Base-by-base conservation (phyloP, 2,797 vertebrate species). In the Paratrypauchen microcephalus region DNA sequence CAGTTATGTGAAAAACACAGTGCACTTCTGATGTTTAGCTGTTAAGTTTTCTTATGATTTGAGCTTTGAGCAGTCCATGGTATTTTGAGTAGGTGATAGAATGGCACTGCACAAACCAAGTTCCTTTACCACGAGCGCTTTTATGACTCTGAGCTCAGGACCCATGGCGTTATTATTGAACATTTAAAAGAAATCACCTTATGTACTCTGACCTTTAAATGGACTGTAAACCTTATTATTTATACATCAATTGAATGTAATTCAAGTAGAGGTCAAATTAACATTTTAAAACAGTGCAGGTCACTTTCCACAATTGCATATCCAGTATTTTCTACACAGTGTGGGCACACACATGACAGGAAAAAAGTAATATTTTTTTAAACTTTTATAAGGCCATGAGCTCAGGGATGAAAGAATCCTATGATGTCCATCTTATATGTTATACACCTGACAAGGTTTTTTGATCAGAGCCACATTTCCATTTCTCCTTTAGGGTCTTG, bases 1-100 rank as follows among this genome's bases (percentile, higher is more conserved):
- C 96, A 97, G 96, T 96, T 95, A 93, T 90, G 93, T 92, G 88
- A 94, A 73, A 95, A 94, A 81, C 94, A 95, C 92, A 94, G 95
- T 96, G 94, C 90, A 95, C 93, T 92, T 93, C 89, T 93, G 92
- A 95, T 92, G 87, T 87, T 86, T 71, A 76, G 79, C 75, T 81
- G 77, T 83, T 83, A 86, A 74, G 71, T 74, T 73, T 84, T 86
- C 75, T 69, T 72, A 68, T 87, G 76, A 79, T 77, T 83, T 48
- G 70, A 78, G 80, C 74, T 81, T 86, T 87, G 70, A 41, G 39
- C 39, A 41, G 39, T 41, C 95, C 95, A 86, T 92, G 87, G 87
- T 87, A 71, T 83, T 82, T 82, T 75, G 74, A 47, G 61, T 69
- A 48, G 45, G 84, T 59, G 39, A 74, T 32, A 55, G 68, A 56